A percentile compares a stretch with the other conserved stretches of the same genome.
Conservation (phyloP, 2,113 vertebrate genomes). For the Brachypodius melanocephalos region DNA sequence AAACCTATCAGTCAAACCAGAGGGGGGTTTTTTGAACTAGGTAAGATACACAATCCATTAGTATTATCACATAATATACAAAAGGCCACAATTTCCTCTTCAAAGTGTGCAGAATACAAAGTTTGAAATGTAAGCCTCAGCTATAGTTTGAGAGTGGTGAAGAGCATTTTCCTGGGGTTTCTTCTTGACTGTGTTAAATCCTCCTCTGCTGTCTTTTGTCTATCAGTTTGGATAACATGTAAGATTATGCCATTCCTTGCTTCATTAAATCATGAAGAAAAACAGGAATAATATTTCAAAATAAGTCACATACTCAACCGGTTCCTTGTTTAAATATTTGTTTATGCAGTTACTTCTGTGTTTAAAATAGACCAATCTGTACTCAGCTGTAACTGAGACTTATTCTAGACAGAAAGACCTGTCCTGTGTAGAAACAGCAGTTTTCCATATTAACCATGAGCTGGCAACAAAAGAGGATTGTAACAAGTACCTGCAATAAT, state of each 20-base stretch:
- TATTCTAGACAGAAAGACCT: neutral
- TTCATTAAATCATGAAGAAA: neutral
- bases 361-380: neutral
- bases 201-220: neutral
- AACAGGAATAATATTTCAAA: neutral
- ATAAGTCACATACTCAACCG: neutral
- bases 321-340: neutral
- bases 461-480: neutral
- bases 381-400: neutral
- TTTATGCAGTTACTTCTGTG: neutral
- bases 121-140: neutral
- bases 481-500: neutral
- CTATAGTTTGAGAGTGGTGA: neutral
- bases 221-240: neutral
- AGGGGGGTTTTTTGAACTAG: fast-evolving
- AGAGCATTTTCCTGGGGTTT: neutral
- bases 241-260: neutral
- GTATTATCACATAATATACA: neutral
- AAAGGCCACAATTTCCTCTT: neutral
- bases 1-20: neutral
- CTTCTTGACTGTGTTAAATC: neutral
- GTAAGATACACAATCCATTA: neutral
- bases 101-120: neutral
- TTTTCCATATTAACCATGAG: neutral
- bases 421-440: neutral